Base-by-base conservation (phyloP, 2,888 invertebrate species). In the Phortica okadai region DNA sequence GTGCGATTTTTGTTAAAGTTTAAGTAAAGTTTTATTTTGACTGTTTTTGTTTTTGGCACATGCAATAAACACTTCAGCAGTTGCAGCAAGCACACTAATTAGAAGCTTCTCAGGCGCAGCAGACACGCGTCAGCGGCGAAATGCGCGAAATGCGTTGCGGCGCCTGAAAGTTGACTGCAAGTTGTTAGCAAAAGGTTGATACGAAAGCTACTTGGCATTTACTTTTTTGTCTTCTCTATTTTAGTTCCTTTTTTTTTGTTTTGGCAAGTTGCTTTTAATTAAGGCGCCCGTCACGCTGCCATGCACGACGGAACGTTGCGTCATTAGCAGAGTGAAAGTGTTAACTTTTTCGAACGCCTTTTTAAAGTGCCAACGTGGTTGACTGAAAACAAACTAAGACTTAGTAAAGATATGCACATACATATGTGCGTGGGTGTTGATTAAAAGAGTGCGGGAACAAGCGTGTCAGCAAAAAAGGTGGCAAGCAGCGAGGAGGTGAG, bases 101-200 rank as follows among this genome's bases (percentile, higher is more conserved):
- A 88, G 85, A 88, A 88, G 88, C 83, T 84, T 83, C 14, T 88
- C 85, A 88, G 80, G 87, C 77, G 83, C 78, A 79, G 50, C 50
- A 50, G 50, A 50, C 50, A 50, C 50, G 14, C 50, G 50, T 50
- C 50, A 50, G 44, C 42, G 58, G 64, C 80, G 84, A 80, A 81
- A 82, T 78, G 77, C 79, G 78, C 75, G 82, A 42, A 72, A 41
- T 64, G 16, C 33, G 33, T 16, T 16, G 64, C 2, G 21, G 73
- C 77, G 79, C 78, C 83, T 78, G 72, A 78, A 84, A 84, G 79
- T 83, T 84, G 78, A 74, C 74, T 82, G 86, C 85, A 88, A 87
- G 85, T 84, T 82, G 86, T 88, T 87, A 87, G 85, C 82, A 45
- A 45, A 76, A 79, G 80, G 79, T 80, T 79, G 75, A 25, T 33